Evolutionary conservation across 2,888 invertebrate species (phyloP).

Genomic region (Andrena haemorrhoa): DNA sequence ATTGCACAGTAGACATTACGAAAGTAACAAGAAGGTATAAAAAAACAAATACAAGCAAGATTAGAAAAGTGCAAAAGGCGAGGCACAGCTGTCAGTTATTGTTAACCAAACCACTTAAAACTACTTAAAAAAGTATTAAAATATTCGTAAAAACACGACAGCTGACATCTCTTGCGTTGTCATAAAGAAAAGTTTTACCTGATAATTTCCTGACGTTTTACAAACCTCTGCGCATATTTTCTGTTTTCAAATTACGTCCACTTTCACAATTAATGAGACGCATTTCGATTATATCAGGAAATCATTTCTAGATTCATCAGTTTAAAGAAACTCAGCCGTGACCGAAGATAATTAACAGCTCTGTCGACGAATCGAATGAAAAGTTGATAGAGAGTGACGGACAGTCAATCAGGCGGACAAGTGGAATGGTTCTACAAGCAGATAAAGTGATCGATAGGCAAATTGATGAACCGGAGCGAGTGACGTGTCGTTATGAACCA

Average conservation of each 20-base stretch:
- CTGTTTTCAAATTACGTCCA: neutral
- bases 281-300: neutral
- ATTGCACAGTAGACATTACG: no score
- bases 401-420: conserved; percentile 29
- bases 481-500: conserved; percentile 38
- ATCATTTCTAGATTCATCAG: neutral
- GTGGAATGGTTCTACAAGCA: conserved; percentile 34
- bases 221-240: neutral
- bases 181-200: no score
- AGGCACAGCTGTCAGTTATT: no score
- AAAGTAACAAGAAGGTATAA: no score
- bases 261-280: neutral
- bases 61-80: no score
- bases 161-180: no score
- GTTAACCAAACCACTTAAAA: no score
- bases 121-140: no score
- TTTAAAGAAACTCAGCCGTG: no score
- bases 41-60: no score
- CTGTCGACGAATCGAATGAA: conserved; percentile 34
- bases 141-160: no score
- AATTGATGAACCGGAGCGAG: conserved; percentile 38
- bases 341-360: neutral
- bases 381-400: conserved; percentile 42
- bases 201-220: no score
- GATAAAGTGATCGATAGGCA: conserved; percentile 39